Base-by-base conservation (phyloP, 2,797 vertebrate species). In the Poecilia wingei region DNA sequence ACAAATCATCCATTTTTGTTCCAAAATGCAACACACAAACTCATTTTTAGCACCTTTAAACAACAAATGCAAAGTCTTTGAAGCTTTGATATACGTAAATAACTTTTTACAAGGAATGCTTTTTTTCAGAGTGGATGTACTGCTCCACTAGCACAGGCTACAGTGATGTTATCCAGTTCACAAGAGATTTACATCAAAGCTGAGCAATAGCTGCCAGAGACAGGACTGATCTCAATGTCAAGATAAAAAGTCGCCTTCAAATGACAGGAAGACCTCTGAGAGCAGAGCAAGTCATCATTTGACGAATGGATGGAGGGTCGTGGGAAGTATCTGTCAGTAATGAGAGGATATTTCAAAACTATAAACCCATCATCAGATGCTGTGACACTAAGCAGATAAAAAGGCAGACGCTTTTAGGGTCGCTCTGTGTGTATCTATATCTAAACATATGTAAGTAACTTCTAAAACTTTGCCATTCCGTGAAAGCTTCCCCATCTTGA, bases 251-350 rank as follows among this genome's bases (percentile, higher is more conserved):
- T 55, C 39, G 7, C 75, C 66, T 87, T 64, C 72, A 88, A 82
- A 83, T 69, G 59, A 82, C 72, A 64, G 41, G 59, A 82, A 80
- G 61, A 85, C 61, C 74, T 89, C 72, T 73, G 81, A 80, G 81
- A 74, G 76, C 59, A 79, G 77, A 82, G 77, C 75, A 76, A 78
- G 77, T 79, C 76, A 76, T 68, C 72, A 75, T 88, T 86, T 91
- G 83, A 93, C 77, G 73, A 82, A 91, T 87, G 81, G 85, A 79
- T 66, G 72, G 33, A 77, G 72, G 92, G 92, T 91, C 92, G 74
- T 94, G 92, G 91, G 94, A 93, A 92, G 78, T 84, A 87, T 91
- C 81, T 86, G 82, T 92, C 87, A 89, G 86, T 75, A 72, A 45
- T 46, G 66, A 80, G 75, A 59, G 82, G 79, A 87, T 81, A 59